phyloP scores from a whole-genome alignment of 2,888 invertebrate species.

The Conomelus anceps region DNA sequence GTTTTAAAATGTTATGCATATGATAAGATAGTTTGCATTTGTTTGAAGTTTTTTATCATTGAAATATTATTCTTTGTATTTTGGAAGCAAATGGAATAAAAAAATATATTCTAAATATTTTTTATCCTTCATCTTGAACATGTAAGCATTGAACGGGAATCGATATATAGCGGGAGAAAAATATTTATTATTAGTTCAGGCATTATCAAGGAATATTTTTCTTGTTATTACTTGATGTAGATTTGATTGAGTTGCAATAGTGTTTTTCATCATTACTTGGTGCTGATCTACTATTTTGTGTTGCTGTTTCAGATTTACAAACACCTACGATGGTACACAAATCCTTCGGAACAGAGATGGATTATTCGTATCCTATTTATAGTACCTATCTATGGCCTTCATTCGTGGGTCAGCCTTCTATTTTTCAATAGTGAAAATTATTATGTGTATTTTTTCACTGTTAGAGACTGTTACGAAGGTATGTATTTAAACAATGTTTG shows the following conservation, averaged over 20 bases:
- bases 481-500: conserved; percentile 34
- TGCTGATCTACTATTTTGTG: not conserved
- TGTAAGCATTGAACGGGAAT: too few relatives aligned
- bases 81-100: too few relatives aligned
- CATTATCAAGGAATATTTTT: too few relatives aligned
- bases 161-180: too few relatives aligned
- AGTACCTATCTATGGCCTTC: conserved; percentile 96
- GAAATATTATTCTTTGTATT: too few relatives aligned
- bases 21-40: too few relatives aligned
- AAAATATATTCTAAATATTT: too few relatives aligned
- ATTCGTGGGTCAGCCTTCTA: conserved; percentile 95
- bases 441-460: conserved; percentile 98
- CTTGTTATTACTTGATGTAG: too few relatives aligned
- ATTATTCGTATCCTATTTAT: conserved; percentile 98
- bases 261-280: not conserved
- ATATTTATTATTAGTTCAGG: too few relatives aligned
- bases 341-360: conserved; percentile 98
- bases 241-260: conserved; percentile 4
- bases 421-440: conserved; percentile 97
- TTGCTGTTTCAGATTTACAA: conserved; percentile 79
- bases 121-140: too few relatives aligned
- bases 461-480: conserved; percentile 99
- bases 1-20: too few relatives aligned
- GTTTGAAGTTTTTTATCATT: too few relatives aligned
- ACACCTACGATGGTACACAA: conserved; percentile 96